Evolutionary conservation across 2,888 invertebrate genomes (phyloP), one percentile per base, ranked within the genome.

Genomic region (Harpalus rufipes): DNA sequence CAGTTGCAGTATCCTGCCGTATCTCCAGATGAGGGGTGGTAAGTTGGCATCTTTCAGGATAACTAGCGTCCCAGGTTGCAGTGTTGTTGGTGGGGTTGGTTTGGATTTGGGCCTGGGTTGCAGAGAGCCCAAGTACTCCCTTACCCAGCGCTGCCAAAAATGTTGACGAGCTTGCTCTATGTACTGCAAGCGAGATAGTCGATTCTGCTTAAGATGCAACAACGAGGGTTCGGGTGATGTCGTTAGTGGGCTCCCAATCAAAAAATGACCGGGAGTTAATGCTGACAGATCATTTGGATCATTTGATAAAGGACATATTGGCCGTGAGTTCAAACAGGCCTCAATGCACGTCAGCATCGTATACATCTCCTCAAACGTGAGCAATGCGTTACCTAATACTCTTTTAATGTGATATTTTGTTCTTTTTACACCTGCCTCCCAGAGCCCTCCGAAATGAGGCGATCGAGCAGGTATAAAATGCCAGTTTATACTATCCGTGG

Each of bases 281-380:
- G 21, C 18, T 21, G 21, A 21, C 21, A 21, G 21, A 14, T 86
- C 84, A 14, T 84, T 82, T 41, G 86, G 85, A 41, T 86, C 80
- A 41, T 82, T 32, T 51, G 59, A 61, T 21, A 86, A 58, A 56
- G 86, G 85, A 16, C 6, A 56, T 18, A 84, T 18, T 3, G 88
- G 87, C 21, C 87, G 44, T 8, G 87, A 87, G 80, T 88, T 88
- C 0, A 88, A 58, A n/a, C 85, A 83, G 0, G 87, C 87, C 81
- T 88, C 87, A 16, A 88, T 87, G 72, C 86, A 86, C 8, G 85
- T 85, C 5, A 87, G 10, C 0, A 87, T 18, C 3, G 88, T 89
- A 14, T 82, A 58, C 41, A 88, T 85, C 76, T 88, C 87, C 82
- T 88, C 87, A 63, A 86, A 87, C 6, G 87, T 87, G 6, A 88